Evolutionary conservation across 1,140 invertebrate genomes (phyloP), one percentile per base, ranked within the genome.

Genomic region (Drosophila equinoxialis): DNA sequence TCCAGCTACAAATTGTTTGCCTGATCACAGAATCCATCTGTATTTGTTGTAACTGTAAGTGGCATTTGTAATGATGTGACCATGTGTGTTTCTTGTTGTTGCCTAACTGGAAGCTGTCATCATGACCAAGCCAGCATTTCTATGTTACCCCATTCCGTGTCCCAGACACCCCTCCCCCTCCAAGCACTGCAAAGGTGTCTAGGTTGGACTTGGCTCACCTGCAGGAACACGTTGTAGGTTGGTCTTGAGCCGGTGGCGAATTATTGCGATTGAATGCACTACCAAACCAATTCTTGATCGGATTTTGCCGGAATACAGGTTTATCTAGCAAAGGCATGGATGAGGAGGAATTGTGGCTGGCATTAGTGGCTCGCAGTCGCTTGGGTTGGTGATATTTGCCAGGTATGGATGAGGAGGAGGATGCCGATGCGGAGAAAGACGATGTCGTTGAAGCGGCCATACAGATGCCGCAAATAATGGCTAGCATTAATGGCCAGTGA

Each of bases 201-300:
- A 23, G 20, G 17, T 41, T 54, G 54, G 54, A 39, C 63, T 57
- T 66, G 11, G 54, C 79, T 86, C 71, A 91, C 90, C 90, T 91
- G 90, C 90, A 91, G 71, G 85, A 87, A 74, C 90, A 91, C 72
- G 90, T 91, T 62, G 72, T 71, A 55, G 80, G 68, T 84, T 90
- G 77, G 69, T 90, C 84, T 66, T 90, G 90, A 65, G 90, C 82
- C 63, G 80, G 65, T 60, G 83, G 85, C 75, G 90, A 81, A 79
- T 91, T 89, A 78, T 91, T 91, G 55, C 90, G 83, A 90, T 91
- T 91, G 70, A 90, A 91, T 71, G 77, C 68, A 63, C 86, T 84
- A 76, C 86, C 86, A 77, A 91, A 90, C 90, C 90, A 91, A 91
- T 91, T 91, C 81, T 91, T 91, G 87, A 91, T 91, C 72, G 90